Evolutionary conservation across 2,888 invertebrate species (phyloP).

Genomic region (Pammene fasciana): DNA sequence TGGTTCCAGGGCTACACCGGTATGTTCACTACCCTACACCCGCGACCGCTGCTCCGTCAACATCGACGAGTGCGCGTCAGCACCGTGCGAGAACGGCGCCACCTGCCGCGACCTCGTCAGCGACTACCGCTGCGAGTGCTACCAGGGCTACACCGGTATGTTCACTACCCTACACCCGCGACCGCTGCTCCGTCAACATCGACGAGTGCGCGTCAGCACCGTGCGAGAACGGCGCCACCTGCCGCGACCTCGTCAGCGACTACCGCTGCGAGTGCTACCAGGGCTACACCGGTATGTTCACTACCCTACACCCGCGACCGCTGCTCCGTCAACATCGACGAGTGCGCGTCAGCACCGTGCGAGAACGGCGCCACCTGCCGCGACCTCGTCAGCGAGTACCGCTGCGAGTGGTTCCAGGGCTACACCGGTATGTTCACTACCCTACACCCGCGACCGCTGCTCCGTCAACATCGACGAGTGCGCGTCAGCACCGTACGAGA

Average conservation of each 20-base stretch:
- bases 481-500: too few species aligned
- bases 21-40: conserved; percentile 42
- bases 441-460: too few species aligned
- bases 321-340: conserved; percentile 92
- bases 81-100: too few species aligned
- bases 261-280: conserved; percentile 89
- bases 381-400: conserved; percentile 92
- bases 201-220: conserved; percentile 92
- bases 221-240: conserved; percentile 91
- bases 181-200: conserved; percentile 90
- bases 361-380: conserved; percentile 90
- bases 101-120: too few species aligned
- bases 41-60: too few species aligned
- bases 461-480: too few species aligned
- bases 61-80: too few species aligned
- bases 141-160: too few species aligned
- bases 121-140: too few species aligned
- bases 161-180: too few species aligned
- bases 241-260: conserved; percentile 91
- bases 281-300: conserved; percentile 87
- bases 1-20: conserved; percentile 90
- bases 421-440: too few species aligned
- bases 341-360: conserved; percentile 91
- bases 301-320: too few species aligned
- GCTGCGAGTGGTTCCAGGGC: conserved; percentile 88